Percentiles rank a stretch among this genome's conserved stretches.
Evolutionary conservation across 2,113 vertebrate genomes (phyloP).

Genomic region (Tylochromis polylepis): DNA sequence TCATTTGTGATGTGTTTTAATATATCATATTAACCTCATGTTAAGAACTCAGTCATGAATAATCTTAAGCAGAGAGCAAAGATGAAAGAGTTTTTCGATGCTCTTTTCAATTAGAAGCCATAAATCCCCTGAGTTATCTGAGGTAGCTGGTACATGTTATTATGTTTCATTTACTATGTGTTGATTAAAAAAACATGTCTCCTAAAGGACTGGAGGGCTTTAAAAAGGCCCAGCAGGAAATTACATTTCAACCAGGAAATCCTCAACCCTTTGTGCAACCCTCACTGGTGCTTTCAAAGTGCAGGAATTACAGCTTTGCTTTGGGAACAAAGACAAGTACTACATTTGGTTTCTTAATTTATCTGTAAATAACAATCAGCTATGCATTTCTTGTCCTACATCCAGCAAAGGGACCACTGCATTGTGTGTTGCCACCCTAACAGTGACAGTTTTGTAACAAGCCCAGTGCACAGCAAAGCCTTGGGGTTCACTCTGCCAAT

Average conservation of each 20-base stretch:
- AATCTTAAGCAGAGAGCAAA: slow-evolving; percentile 7
- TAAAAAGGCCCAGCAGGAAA: slow-evolving; percentile 27
- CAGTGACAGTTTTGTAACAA: slow-evolving; percentile 56
- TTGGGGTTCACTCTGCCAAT: slow-evolving; percentile 29
- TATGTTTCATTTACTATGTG: slow-evolving; percentile 52
- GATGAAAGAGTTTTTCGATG: slow-evolving; percentile 38
- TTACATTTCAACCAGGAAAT: slow-evolving; percentile 38
- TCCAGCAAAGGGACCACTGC: not conserved
- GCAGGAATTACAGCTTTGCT: not conserved
- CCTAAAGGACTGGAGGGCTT: slow-evolving; percentile 36
- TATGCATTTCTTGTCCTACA: not conserved
- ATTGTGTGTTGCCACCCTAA: not conserved
- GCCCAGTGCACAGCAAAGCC: slow-evolving; percentile 12
- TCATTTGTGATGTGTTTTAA: not conserved
- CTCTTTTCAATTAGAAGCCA: slow-evolving; percentile 34
- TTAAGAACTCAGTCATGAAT: slow-evolving; percentile 9
- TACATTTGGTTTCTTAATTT: not conserved
- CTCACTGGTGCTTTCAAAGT: not conserved
- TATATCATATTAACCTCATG: not conserved
- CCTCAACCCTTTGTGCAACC: not conserved
- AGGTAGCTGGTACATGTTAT: slow-evolving; percentile 31
- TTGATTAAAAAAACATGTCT: slow-evolving; percentile 56
- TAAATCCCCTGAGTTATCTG: slow-evolving; percentile 28
- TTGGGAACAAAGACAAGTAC: not conserved
- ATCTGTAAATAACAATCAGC: not conserved